Base-by-base conservation (phyloP, 2,888 invertebrate genomes). In the Incurvaria masculella region DNA sequence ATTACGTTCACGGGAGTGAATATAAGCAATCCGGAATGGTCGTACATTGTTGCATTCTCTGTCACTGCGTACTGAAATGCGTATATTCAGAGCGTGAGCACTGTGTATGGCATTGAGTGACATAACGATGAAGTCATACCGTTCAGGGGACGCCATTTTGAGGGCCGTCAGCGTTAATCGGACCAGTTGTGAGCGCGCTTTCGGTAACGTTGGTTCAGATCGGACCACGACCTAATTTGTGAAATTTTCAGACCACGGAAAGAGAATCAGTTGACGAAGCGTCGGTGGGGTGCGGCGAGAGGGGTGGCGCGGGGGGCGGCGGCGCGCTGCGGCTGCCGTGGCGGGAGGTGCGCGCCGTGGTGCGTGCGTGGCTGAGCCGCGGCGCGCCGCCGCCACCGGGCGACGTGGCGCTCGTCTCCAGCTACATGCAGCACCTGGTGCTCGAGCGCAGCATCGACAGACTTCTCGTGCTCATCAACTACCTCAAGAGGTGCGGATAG, bases 291-390 rank as follows among this genome's bases (percentile, higher is more conserved):
- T 14, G 14, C 11, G 33, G 14, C 14, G 14, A 11, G 33, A 6
- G 14, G 17, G 41, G 4, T 40, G 6, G 6, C 4, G 18, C 16
- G 3, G 19, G 41, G 16, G 41, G 17, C 41, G 17, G 10, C 16
- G 4, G 14, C 4, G 5, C 6, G 16, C 16, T 17, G 16, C 4
- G 16, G 8, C n/a, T 41, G 41, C 44, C 51, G 18, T 53, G 53
- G 53, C 49, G 41, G 61, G 43, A 57, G 53, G 43, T 66, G 61
- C 59, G 64, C 61, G 8, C 59, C 61, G 54, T 81, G 46, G 56
- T 83, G 14, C 66, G 65, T 49, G 69, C 74, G 40, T 87, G 87
- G 87, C 65, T 85, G 0, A 58, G 65, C 17, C 71, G 73, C 2
- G 71, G 69, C 43, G 53, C 60, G 19, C 56, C 56, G 49, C 85